phyloP scores from a whole-genome alignment of 2,797 vertebrate species.

The Alca torda region DNA sequence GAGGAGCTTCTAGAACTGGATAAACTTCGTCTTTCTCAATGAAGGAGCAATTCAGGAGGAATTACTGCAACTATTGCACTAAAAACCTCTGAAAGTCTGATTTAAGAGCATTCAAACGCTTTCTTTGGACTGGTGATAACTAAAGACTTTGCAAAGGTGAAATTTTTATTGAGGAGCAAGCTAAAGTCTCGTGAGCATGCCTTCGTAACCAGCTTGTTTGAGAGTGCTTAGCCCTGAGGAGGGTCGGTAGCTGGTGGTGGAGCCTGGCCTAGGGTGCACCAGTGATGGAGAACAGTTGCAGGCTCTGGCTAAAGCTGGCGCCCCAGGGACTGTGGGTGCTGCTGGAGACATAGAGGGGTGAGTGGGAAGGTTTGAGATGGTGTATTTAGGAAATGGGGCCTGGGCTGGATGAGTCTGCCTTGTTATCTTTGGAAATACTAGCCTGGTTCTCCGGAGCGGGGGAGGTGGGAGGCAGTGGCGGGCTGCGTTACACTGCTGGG shows the following conservation, averaged over 20 bases:
- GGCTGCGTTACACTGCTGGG: not conserved
- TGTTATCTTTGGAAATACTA: not conserved
- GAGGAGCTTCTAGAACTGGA: not conserved
- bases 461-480: fast-evolving
- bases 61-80: not conserved
- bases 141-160: not conserved
- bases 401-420: not conserved
- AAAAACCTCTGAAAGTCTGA: not conserved
- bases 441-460: fast-evolving
- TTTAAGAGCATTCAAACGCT: not conserved
- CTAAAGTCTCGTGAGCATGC: not conserved
- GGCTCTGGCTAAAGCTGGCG: not conserved
- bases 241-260: not conserved
- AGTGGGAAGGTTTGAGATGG: not conserved
- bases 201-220: not conserved
- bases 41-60: not conserved
- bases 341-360: not conserved
- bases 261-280: not conserved
- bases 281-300: not conserved
- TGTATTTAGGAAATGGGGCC: not conserved
- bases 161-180: not conserved
- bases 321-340: not conserved
- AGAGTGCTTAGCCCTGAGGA: not conserved
- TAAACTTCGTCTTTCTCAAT: not conserved
- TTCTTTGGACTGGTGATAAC: not conserved